A percentile compares a stretch with the other conserved stretches of the same genome.
These are phyloP conservation scores for Danio kyathit DNA, from an alignment of 2,797 vertebrate genomes.

Conservation along the genomic window DNA sequence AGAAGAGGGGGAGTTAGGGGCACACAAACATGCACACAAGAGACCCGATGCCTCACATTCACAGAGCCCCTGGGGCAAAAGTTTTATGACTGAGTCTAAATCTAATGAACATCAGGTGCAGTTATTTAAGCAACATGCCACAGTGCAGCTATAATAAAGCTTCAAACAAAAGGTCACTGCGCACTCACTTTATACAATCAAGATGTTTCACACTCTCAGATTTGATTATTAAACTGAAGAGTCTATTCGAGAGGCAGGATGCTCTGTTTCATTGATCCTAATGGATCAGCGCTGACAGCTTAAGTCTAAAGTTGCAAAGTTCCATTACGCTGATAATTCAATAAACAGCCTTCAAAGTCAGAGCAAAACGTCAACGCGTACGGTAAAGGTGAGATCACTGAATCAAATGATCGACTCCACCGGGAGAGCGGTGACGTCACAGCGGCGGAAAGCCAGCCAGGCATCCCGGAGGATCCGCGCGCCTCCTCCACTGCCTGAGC, in stretches of 20 bases:
- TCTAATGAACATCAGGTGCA: constrained; percentile 73
- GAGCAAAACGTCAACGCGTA: constrained; percentile 22
- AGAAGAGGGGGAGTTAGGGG: constrained; percentile 2
- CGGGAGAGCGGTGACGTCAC: constrained; percentile 64
- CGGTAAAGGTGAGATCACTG: constrained; percentile 33
- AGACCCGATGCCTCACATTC: constrained; percentile 68
- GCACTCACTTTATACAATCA: not conserved
- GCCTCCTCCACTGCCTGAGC: constrained; percentile 60
- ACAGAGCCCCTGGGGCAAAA: constrained; percentile 74
- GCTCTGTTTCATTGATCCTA: constrained; percentile 7
- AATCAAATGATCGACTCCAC: constrained; percentile 35
- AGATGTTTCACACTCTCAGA: constrained; percentile 23
- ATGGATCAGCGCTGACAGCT: constrained; percentile 29
- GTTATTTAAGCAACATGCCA: constrained; percentile 31
- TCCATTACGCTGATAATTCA: constrained; percentile 39
- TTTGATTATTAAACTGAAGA: not conserved
- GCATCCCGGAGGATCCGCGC: constrained; percentile 67
- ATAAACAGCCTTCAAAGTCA: constrained; percentile 25
- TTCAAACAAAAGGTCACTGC: constrained; percentile 11
- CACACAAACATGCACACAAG: not conserved
- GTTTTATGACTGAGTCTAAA: constrained; percentile 76
- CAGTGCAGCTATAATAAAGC: constrained; percentile 8
- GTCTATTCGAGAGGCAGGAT: not conserved
- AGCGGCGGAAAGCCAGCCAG: constrained; percentile 57
- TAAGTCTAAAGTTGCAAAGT: constrained; percentile 14